phyloP scores from a whole-genome alignment of 37 sponge, comb jelly and placozoan genomes.

The Chondrosia reniformis region DNA sequence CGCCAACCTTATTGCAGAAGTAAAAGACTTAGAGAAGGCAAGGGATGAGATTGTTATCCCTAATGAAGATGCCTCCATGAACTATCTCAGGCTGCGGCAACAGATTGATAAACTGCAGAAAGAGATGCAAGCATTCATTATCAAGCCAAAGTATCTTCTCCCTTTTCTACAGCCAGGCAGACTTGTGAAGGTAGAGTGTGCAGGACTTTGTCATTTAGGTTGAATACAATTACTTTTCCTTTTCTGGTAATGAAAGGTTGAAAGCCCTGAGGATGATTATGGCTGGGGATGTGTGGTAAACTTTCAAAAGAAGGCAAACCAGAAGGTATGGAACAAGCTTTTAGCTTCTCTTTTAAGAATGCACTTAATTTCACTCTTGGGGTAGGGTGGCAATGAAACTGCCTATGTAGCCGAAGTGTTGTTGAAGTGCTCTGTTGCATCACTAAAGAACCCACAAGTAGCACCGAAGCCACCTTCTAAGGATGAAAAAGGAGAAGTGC shows the following conservation, averaged over 20 bases:
- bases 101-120: constrained; percentile 70
- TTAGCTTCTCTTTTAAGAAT: too few relatives aligned
- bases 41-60: constrained; percentile 68
- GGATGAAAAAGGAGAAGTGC: constrained; percentile 84
- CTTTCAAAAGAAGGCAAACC: constrained; percentile 91
- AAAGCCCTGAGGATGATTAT: constrained; percentile 78
- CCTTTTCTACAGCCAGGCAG: constrained; percentile 97
- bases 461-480: constrained; percentile 73
- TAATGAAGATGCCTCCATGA: constrained; percentile 71
- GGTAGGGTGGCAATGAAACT: constrained; percentile 50
- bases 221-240: not conserved
- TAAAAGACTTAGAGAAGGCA: constrained; percentile 56
- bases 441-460: constrained; percentile 45
- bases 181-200: constrained; percentile 62
- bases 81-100: constrained; percentile 84
- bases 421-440: constrained; percentile 66
- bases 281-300: constrained; percentile 97
- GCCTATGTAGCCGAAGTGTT: constrained; percentile 86
- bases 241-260: constrained; percentile 14
- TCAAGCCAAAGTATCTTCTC: constrained; percentile 76
- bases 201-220: not conserved
- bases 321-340: constrained; percentile 24
- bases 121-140: constrained; percentile 74
- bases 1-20: constrained; percentile 38
- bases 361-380: too few relatives aligned